Evolutionary conservation across 2,888 invertebrate species (phyloP), one percentile per base, ranked within the genome.

Genomic region (Criorhina ranunculi): DNA sequence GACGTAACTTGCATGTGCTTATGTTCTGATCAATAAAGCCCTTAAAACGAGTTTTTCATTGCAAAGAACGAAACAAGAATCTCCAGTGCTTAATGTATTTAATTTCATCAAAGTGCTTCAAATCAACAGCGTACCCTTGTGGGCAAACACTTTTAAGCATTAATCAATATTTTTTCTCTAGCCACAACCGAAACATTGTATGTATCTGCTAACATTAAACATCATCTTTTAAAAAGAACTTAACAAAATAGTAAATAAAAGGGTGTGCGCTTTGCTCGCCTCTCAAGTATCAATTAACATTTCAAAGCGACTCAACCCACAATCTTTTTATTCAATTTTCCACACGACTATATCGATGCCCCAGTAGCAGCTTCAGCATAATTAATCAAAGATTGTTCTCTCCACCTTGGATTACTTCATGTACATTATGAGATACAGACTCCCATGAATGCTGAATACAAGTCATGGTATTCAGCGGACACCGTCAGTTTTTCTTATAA

Each of bases 121-220:
- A 57, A 57, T n/a, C 19, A 57, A 57, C n/a, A 57, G 19, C 17
- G 15, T 17, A 35, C 6, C 11, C 35, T 33, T 0, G 12, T 5
- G 5, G 5, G 33, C 15, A 55, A 55, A 55, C 35, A 35, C 55
- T 55, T 55, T 55, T n/a, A 55, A 55, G 55, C 17, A 35, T 17
- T 3, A 46, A 19, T 46, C 17, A 46, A 46, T 46, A 17, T 11
- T 46, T 46, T 44, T 1, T 4, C 24, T 4, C 24, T 24, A 24
- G 24, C 24, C 24, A 3, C 24, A 24, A 24, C 4, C 4, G 8
- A 46, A 19, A 17, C 0, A 46, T 9, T 46, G 11, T 9, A 46
- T 46, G n/a, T n/a, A n/a, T n/a, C n/a, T 19, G 8, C 17, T 5
- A 5, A 37, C 15, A 53, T 9, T 24, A 11, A 5, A n/a, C 6